Evolutionary conservation across 2,888 invertebrate species (phyloP), one percentile per base, ranked within the genome.

Genomic region (Trypoxylon attenuatum): DNA sequence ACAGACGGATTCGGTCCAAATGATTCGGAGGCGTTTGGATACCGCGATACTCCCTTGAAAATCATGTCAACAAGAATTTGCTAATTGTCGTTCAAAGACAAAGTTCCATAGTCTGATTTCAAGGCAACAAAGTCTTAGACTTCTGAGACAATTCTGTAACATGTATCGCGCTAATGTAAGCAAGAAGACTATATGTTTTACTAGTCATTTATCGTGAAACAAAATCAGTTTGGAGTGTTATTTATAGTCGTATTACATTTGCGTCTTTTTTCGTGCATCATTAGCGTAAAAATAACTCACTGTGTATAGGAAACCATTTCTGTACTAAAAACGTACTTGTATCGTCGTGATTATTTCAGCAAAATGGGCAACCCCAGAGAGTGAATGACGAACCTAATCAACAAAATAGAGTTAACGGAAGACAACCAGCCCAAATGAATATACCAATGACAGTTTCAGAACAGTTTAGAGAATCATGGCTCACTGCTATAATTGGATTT

Each of bases 401-500:
- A 42, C 71, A 69, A 33, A 71, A 79, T 72, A 57, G 73, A 56
- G 69, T 42, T 5, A 69, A 75, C 47, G 76, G 58, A 13, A 66
- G 75, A 43, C 73, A 77, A 45, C 56, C 69, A 2, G 67, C 67
- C 10, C 63, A 75, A 16, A 66, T 68, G 27, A 69, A 81, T 60
- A 59, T 79, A 8, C 73, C 81, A 23, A 78, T 81, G 70, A 77
- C 82, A 6, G 76, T 85, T 29, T 76, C 77, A 2, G 89, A 90
- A 75, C 92, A 93, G 79, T 92, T 93, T 71, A 90, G 89, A 81
- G 89, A 91, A 79, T 91, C 91, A 64, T 94, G 94, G 94, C 82
- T 94, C 2, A 92, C 93, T 29, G 92, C 93, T 46, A 82, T 91
- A 16, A 90, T 94, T 65, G 94, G 94, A 51, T 84, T 91, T 29